Base-by-base conservation (phyloP, 2,888 invertebrate species). In the Drosophila nr. perissopoda region DNA sequence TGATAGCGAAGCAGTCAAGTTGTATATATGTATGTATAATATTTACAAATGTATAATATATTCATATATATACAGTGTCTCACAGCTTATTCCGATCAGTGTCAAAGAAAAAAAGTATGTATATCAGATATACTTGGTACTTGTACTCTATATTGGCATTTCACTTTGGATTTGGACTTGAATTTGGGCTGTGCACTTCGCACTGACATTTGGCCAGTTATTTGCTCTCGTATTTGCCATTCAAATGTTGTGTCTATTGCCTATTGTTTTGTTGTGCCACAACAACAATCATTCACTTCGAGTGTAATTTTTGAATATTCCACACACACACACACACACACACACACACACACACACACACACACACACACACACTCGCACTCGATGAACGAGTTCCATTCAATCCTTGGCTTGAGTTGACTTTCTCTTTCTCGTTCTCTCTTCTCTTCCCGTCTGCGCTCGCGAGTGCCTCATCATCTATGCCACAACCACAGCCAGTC, bases 151-250 rank as follows among this genome's bases (percentile, higher is more conserved):
- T 46, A 57, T 36, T 76, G 70, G 31, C 29, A 36, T 62, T 73
- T 59, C 40, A 36, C 40, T 49, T 57, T 42, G 42, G 27, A 56
- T 56, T 48, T 59, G 29, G 51, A 49, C 51, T 68, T 36, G 74
- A 53, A 11, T 57, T 73, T 38, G 66, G 52, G 61, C 31, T 70
- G 38, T 65, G 59, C 71, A 67, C 64, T 79, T 76, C 38, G 74
- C 74, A 68, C 58, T 79, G 79, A 80, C 77, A 79, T 79, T 79
- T 79, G 80, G 76, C 74, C 74, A 74, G 77, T 74, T 79, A 62
- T 70, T 70, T 73, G 77, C 67, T 67, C 63, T 73, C 68, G 61
- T 73, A 76, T 66, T 79, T 79, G 80, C 67, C 70, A 80, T 80
- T 76, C 77, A 74, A 80, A 77, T 76, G 65, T 66, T 70, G 49